Base-by-base conservation (phyloP, 2,113 vertebrate genomes). In the Sebastes schlegelii region DNA sequence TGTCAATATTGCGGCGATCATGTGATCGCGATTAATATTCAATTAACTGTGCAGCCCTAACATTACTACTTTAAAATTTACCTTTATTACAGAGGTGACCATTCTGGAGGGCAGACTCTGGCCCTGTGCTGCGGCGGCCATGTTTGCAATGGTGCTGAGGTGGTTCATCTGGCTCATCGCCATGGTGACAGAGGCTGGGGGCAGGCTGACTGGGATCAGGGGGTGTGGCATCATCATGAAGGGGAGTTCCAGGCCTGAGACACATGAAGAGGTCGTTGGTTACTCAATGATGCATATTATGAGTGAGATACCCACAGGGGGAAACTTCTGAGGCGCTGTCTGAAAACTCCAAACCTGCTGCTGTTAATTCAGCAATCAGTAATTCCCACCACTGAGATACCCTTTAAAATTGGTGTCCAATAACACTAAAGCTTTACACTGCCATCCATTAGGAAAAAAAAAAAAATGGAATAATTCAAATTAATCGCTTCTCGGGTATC, bases 171-270 rank as follows among this genome's bases (percentile, higher is more conserved):
- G 98, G 95, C 97, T 99, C 98, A 99, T 99, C 3, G 98, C 98
- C 98, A 99, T 99, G 14, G 98, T 99, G 94, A 99, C 98, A 87
- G 98, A 99, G 76, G 98, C 98, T 92, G 98, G 98, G 95, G 98
- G 98, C 96, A 99, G 96, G 95, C 97, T 99, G 95, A 99, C 98
- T 0, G 98, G 98, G 93, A 99, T 99, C 92, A 99, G 95, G 0
- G 98, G 98, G 91, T 99, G 98, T 88, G 98, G 98, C 98, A 99
- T 99, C 98, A 99, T 99, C 98, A 99, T 99, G 92, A 99, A 99
- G 90, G 98, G 98, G 91, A 99, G 98, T 93, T 99, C 98, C 96
- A 99, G 91, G 89, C 98, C 98, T 99, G 89, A 70, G 80, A 81
- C 64, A 62, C 81, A 88, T 73, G 79, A 87, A 91, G 79, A 94